Percentiles rank a stretch among this genome's conserved stretches.
Evolutionary conservation across 2,113 vertebrate species (phyloP).

Genomic region (Proteles cristata): DNA sequence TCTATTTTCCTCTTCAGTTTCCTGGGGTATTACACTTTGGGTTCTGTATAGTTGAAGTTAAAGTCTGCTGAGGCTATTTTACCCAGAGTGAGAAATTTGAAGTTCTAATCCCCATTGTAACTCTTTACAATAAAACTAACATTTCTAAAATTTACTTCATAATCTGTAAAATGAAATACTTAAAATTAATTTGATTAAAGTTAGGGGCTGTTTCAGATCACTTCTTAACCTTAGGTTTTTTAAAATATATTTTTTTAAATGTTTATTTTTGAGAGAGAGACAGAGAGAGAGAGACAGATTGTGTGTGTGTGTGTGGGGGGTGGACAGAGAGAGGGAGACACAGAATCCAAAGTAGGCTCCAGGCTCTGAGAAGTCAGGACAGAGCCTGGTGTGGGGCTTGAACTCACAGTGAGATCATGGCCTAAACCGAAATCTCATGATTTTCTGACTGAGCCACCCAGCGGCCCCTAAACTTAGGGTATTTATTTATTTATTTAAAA

Average conservation of each 20-base stretch:
- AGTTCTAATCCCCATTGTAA: background rate
- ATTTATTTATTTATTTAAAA: too few species aligned
- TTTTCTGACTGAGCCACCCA: too few species aligned
- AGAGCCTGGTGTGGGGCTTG: too few species aligned
- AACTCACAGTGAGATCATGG: too few species aligned
- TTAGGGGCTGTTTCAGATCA: background rate
- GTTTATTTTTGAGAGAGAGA: background rate
- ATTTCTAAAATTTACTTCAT: background rate
- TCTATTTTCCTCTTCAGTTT: conserved; percentile 42
- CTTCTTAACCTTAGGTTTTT: background rate
- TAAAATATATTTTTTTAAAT: background rate
- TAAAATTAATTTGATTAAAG: conserved; percentile 30
- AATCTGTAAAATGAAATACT: background rate
- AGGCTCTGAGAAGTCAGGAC: too few species aligned
- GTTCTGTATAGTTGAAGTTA: conserved; percentile 10
- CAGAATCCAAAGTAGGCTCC: too few species aligned
- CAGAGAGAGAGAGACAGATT: background rate
- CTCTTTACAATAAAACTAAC: background rate
- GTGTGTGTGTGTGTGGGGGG: too few species aligned
- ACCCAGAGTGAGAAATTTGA: background rate
- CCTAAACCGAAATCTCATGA: too few species aligned
- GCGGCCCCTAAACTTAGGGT: too few species aligned
- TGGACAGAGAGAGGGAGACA: too few species aligned
- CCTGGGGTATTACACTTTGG: background rate
- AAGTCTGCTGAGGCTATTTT: background rate